Evolutionary conservation across 2,888 invertebrate species (phyloP).

Genomic region (Metacarcinus magister): DNA sequence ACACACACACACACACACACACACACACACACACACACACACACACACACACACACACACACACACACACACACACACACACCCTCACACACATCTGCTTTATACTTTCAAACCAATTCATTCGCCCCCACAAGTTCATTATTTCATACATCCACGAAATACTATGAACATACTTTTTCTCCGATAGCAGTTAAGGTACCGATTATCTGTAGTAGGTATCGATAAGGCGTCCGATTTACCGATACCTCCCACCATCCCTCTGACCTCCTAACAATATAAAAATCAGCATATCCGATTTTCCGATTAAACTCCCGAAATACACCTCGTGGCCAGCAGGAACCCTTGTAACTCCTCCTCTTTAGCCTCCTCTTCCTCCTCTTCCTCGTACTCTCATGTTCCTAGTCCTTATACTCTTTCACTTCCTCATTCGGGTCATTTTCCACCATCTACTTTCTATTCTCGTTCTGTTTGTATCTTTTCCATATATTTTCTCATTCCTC

Average conservation of each 20-base stretch:
- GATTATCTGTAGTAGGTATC: not conserved
- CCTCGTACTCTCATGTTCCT: not conserved
- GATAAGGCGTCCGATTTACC: constrained; percentile 26
- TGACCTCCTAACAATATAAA: constrained; percentile 9
- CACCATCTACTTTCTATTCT: not conserved
- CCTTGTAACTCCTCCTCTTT: not conserved
- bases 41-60: constrained; percentile 26
- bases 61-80: not conserved
- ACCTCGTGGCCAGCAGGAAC: not conserved
- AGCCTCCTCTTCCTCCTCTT: not conserved
- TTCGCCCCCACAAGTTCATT: not conserved
- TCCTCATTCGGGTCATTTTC: not conserved
- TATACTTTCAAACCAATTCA: no score
- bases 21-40: not conserved
- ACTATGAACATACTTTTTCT: not conserved
- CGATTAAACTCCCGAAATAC: not conserved
- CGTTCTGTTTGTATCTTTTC: not conserved
- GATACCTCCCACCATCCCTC: not conserved
- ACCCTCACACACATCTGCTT: not conserved
- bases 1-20: not conserved
- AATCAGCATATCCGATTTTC: constrained; percentile 48
- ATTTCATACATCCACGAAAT: not conserved
- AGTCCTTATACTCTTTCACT: not conserved
- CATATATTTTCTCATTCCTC: not conserved
- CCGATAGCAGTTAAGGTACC: constrained; percentile 34